Evolutionary conservation across 2,113 vertebrate genomes (phyloP).

Genomic region (Elaphurus davidianus): DNA sequence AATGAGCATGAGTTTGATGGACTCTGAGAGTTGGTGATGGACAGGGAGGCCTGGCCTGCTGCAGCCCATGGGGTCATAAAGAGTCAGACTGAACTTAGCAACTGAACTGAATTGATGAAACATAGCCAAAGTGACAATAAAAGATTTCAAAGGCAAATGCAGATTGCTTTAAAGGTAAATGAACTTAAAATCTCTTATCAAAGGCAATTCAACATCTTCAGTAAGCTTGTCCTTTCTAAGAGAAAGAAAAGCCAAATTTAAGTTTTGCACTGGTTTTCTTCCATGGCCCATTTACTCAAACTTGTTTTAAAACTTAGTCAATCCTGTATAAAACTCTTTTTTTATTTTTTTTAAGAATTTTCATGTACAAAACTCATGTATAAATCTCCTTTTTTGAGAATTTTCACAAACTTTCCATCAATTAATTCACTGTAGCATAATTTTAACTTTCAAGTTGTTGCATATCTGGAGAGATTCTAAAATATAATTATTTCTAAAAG

Average conservation of each 20-base stretch:
- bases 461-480: too few species aligned
- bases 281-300: neutral
- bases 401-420: too few species aligned
- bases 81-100: neutral
- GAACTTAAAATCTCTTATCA: neutral
- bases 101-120: neutral
- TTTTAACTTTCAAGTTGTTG: too few species aligned
- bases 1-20: neutral
- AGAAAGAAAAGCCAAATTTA: neutral
- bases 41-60: neutral
- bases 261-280: neutral
- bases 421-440: too few species aligned
- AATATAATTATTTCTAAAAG: too few species aligned
- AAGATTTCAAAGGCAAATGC: neutral
- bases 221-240: neutral
- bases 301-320: neutral
- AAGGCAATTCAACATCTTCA: neutral
- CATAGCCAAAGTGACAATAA: neutral
- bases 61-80: neutral
- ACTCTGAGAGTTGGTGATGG: accelerated
- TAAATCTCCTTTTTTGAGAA: too few species aligned
- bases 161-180: neutral
- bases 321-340: too few species aligned
- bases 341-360: too few species aligned
- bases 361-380: too few species aligned